These are phyloP conservation scores for Sprattus sprattus DNA, from an alignment of 2,113 vertebrate genomes.

Conservation along the genomic window DNA sequence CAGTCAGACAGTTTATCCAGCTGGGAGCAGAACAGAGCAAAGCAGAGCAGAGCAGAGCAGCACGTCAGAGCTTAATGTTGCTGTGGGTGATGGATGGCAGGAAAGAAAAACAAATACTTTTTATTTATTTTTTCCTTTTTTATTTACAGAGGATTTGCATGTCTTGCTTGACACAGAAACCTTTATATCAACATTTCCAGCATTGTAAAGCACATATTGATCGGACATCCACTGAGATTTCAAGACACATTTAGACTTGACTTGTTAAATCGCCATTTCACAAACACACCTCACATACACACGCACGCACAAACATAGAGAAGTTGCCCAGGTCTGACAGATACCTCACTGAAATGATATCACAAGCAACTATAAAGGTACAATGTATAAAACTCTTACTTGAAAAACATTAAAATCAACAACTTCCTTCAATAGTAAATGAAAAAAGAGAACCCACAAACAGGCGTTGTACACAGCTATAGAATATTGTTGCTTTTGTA, in stretches of 20 bases:
- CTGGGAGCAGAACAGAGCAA: not conserved
- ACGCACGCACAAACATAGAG: conserved; percentile 65
- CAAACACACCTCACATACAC: conserved; percentile 52
- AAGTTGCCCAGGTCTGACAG: conserved; percentile 71
- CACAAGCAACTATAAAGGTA: conserved; percentile 80
- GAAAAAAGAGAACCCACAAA: conserved; percentile 68
- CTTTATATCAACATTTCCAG: conserved; percentile 74
- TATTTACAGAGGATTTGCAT: conserved; percentile 79
- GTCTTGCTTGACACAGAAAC: conserved; percentile 74
- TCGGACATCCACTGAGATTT: conserved; percentile 75
- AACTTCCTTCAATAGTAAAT: conserved; percentile 62
- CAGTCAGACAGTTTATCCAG: not conserved
- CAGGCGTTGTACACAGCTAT: conserved; percentile 77
- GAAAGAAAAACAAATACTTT: conserved; percentile 27
- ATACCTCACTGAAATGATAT: conserved; percentile 77
- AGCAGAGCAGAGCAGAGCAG: too few species aligned
- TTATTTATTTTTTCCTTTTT: conserved; percentile 58
- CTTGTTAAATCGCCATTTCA: conserved; percentile 74
- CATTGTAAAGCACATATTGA: conserved; percentile 76
- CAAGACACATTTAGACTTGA: conserved; percentile 74
- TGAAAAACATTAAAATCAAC: conserved; percentile 67
- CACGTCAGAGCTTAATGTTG: too few species aligned
- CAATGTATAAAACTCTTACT: conserved; percentile 79
- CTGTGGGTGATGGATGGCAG: not conserved
- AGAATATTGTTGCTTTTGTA: conserved; percentile 71